Evolutionary conservation across 2,888 invertebrate genomes (phyloP).

Genomic region (Pyrrhia umbra): DNA sequence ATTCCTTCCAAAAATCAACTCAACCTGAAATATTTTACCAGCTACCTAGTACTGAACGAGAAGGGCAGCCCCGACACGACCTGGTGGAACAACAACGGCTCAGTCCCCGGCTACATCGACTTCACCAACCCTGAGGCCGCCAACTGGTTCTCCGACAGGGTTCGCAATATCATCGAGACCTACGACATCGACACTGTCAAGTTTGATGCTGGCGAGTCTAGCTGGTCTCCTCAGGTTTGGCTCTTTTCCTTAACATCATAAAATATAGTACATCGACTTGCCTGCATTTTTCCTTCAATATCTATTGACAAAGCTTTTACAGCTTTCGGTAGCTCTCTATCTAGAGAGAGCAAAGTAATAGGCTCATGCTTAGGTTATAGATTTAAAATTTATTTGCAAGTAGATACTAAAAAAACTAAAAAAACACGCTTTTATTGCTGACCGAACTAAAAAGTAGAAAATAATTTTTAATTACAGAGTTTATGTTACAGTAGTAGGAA

Average conservation of each 20-base stretch:
- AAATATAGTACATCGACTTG: not conserved
- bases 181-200: conserved; percentile 94
- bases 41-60: conserved; percentile 88
- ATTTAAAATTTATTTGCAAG: too few relatives aligned
- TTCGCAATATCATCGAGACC: conserved; percentile 88
- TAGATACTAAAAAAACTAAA: too few relatives aligned
- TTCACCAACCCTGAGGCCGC: conserved; percentile 93
- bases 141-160: conserved; percentile 90
- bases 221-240: conserved; percentile 91
- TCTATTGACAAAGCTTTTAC: too few relatives aligned
- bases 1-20: not conserved
- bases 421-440: too few relatives aligned
- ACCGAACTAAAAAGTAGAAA: too few relatives aligned
- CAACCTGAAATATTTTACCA: conserved; percentile 57
- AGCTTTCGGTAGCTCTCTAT: too few relatives aligned
- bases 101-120: conserved; percentile 91
- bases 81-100: conserved; percentile 90
- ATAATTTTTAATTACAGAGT: too few relatives aligned
- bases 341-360: too few relatives aligned
- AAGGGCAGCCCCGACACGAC: conserved; percentile 83
- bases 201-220: conserved; percentile 95
- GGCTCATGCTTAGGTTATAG: too few relatives aligned
- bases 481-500: too few relatives aligned
- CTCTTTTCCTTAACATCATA: not conserved
- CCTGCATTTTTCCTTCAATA: too few relatives aligned